Evolutionary conservation across 92 coral and sea anemone species (phyloP).

Genomic region (Phenganax marumi): DNA sequence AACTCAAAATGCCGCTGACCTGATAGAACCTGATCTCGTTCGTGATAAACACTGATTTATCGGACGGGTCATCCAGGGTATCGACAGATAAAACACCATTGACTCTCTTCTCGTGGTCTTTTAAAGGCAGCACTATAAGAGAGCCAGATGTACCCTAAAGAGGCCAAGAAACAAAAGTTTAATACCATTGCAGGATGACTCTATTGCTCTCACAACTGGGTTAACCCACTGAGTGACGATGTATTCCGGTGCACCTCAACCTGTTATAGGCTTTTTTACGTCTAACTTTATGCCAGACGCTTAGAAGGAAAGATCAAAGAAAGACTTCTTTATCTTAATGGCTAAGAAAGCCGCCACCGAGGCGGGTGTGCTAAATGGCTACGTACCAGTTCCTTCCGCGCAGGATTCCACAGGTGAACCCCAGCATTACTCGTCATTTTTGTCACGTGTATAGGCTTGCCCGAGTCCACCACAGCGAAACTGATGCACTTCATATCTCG

Average conservation of each 20-base stretch:
- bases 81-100: conserved; percentile 85
- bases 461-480: conserved; percentile 91
- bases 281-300: too few species aligned
- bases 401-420: conserved; percentile 78
- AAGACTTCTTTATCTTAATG: too few species aligned
- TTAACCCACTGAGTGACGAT: not conserved
- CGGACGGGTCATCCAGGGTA: conserved; percentile 72
- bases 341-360: too few species aligned
- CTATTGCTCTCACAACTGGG: not conserved
- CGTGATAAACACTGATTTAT: conserved; percentile 76
- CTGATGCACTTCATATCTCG: conserved; percentile 82
- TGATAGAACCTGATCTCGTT: conserved; percentile 95
- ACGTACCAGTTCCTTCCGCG: conserved; percentile 68
- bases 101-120: conserved; percentile 90
- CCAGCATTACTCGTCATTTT: conserved; percentile 87
- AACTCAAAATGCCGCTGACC: conserved; percentile 33
- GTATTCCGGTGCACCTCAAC: too few species aligned
- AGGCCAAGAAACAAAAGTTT: not conserved
- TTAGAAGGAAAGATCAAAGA: too few species aligned
- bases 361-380: not conserved
- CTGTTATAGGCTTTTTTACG: too few species aligned
- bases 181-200: not conserved
- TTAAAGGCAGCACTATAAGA: conserved; percentile 78
- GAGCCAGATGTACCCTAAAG: conserved; percentile 83
- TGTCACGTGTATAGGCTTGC: conserved; percentile 88